A percentile compares a stretch with the other conserved stretches of the same genome.
Evolutionary conservation across 2,113 vertebrate species (phyloP).

Genomic region (Alligator mississippiensis): DNA sequence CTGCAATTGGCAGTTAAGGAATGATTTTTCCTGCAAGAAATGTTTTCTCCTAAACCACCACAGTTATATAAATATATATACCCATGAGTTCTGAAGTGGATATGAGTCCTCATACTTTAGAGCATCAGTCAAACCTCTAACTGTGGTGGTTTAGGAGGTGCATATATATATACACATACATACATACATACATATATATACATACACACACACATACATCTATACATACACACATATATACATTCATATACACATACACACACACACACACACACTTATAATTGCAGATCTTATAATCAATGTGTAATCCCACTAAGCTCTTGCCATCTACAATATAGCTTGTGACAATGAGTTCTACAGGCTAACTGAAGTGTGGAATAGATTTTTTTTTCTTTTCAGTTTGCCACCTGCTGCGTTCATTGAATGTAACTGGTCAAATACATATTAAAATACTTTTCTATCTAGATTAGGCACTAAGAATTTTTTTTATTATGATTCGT

Average conservation of each 20-base stretch:
- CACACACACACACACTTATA: too few relatives aligned
- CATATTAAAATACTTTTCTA: constrained; percentile 9
- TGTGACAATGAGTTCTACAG: background rate
- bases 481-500: background rate
- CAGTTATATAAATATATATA: background rate
- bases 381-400: background rate
- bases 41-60: background rate
- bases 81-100: background rate
- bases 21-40: background rate
- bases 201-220: too few relatives aligned
- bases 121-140: too few relatives aligned
- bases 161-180: too few relatives aligned
- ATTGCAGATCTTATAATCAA: background rate
- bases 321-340: background rate
- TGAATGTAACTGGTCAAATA: background rate
- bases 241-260: too few relatives aligned
- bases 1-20: background rate
- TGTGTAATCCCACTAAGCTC: background rate
- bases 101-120: too few relatives aligned
- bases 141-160: too few relatives aligned
- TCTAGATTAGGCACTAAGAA: background rate
- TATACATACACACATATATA: too few relatives aligned
- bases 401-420: constrained; percentile 22
- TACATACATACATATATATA: too few relatives aligned
- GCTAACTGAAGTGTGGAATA: background rate